Evolutionary conservation across 2,888 invertebrate genomes (phyloP).

Genomic region (Cyaniris semiargus): DNA sequence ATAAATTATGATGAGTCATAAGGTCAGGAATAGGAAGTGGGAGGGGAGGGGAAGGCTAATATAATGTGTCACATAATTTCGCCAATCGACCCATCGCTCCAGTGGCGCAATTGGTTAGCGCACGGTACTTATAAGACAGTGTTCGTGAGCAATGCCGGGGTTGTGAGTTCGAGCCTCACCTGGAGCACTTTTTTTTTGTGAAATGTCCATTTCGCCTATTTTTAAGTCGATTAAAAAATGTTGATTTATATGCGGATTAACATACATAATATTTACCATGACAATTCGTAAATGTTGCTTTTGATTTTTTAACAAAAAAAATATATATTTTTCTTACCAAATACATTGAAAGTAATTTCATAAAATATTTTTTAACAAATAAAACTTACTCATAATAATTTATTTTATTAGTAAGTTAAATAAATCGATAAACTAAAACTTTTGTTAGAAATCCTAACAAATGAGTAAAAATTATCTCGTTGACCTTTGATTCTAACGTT

Average conservation of each 20-base stretch:
- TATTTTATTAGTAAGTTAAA: too few relatives aligned
- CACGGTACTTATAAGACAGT: slow-evolving; percentile 99
- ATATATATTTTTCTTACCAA: too few relatives aligned
- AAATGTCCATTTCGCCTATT: neutral
- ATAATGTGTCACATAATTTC: slow-evolving; percentile 61
- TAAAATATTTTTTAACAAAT: too few relatives aligned
- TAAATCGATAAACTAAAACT: neutral
- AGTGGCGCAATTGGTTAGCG: slow-evolving; percentile 99
- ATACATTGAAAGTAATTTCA: too few relatives aligned
- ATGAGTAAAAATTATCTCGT: slow-evolving; percentile 9
- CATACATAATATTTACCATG: too few relatives aligned
- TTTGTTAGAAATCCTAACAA: neutral
- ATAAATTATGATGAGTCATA: neutral
- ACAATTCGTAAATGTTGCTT: too few relatives aligned
- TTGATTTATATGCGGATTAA: too few relatives aligned
- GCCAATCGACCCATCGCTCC: slow-evolving; percentile 83
- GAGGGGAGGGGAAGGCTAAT: slow-evolving; percentile 48
- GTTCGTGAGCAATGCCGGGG: slow-evolving; percentile 98
- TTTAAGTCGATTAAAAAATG: too few relatives aligned
- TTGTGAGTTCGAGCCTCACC: slow-evolving; percentile 99
- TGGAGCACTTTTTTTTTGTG: slow-evolving; percentile 87
- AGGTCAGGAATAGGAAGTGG: slow-evolving; percentile 43
- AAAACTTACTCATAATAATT: too few relatives aligned
- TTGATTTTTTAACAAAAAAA: too few relatives aligned
- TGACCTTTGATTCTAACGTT: slow-evolving; percentile 25